phyloP scores from a whole-genome alignment of 2,113 vertebrate species.

The Pandion haliaetus region DNA sequence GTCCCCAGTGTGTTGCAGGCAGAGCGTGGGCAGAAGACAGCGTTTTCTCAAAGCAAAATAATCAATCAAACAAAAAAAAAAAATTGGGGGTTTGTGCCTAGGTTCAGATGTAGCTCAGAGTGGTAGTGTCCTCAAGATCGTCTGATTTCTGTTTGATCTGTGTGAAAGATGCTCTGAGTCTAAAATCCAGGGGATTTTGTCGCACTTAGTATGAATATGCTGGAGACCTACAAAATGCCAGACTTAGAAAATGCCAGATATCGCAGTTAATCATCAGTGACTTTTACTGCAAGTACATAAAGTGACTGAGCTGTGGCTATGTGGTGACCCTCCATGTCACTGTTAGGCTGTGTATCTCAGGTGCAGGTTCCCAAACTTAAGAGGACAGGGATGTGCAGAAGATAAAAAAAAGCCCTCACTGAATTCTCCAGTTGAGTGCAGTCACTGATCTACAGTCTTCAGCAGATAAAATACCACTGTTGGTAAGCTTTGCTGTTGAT shows the following conservation, averaged over 20 bases:
- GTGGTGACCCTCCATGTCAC: neutral
- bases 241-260: neutral
- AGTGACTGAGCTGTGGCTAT: neutral
- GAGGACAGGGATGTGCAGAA: neutral
- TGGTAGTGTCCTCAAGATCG: accelerated
- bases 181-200: neutral
- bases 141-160: neutral
- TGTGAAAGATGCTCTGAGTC: neutral
- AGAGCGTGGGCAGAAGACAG: neutral
- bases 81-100: neutral
- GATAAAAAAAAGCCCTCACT: neutral
- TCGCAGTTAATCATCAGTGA: constrained; percentile 4
- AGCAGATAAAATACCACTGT: neutral
- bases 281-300: neutral
- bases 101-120: neutral
- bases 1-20: neutral
- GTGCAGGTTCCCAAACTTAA: neutral
- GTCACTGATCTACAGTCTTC: neutral
- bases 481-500: neutral
- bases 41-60: neutral
- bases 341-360: neutral
- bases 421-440: neutral
- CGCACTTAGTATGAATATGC: neutral
- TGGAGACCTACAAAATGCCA: neutral
- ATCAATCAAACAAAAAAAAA: neutral